Percentiles rank a stretch among this genome's conserved stretches.
Conservation (phyloP, 2,888 invertebrate species). For the Lumbricus terrestris region DNA sequence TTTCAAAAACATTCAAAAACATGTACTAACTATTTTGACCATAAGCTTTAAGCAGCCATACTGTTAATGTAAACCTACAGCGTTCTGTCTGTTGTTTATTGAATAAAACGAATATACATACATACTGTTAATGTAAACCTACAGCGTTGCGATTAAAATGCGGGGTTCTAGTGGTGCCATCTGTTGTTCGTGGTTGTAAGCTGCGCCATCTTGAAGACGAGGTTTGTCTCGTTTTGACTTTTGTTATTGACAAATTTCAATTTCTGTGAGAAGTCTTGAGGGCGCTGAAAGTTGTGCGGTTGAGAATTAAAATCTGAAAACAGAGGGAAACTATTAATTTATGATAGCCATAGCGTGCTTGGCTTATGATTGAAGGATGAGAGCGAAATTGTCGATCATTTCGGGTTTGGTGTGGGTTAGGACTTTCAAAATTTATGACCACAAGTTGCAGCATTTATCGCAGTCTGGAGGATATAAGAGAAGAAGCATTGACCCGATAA, state of each 20-base stretch:
- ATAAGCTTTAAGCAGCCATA: too few relatives aligned
- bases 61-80: too few relatives aligned
- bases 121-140: too few relatives aligned
- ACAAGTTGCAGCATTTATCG: neutral
- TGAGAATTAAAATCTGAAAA: neutral
- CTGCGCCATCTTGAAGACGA: constrained; percentile 17
- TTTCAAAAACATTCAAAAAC: too few relatives aligned
- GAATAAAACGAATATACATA: too few relatives aligned
- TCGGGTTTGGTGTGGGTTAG: neutral
- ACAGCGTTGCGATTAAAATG: too few relatives aligned
- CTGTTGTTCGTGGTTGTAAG: neutral
- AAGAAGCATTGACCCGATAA: neutral
- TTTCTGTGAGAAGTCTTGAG: neutral
- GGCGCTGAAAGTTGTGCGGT: neutral
- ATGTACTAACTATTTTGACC: too few relatives aligned
- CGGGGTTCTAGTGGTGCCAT: neutral
- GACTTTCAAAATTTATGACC: neutral
- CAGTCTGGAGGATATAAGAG: neutral
- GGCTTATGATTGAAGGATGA: neutral
- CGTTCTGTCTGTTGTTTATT: too few relatives aligned
- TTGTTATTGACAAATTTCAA: constrained; percentile 6
- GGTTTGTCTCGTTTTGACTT: constrained; percentile 17
- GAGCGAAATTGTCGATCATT: neutral
- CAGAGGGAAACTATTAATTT: neutral
- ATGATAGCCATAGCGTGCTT: neutral